phyloP scores from a whole-genome alignment of 2,888 invertebrate genomes.

The Phorcus lineatus region DNA sequence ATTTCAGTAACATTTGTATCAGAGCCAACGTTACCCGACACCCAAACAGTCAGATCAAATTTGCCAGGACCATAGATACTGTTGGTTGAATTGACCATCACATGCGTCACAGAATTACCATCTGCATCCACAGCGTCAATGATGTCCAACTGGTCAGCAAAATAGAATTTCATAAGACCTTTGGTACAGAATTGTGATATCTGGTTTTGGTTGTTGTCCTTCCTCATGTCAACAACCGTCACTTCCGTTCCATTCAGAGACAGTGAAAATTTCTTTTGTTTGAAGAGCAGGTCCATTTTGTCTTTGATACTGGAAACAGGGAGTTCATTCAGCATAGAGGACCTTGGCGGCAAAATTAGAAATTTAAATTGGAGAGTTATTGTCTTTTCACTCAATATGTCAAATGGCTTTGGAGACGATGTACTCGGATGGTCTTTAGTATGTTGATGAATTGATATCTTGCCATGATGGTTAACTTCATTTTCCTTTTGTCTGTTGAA shows the following conservation, averaged over 20 bases:
- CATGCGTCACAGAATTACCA: constrained; percentile 35
- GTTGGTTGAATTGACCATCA: constrained; percentile 53
- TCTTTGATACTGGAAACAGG: constrained; percentile 48
- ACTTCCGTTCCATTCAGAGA: constrained; percentile 60
- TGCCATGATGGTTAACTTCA: background rate
- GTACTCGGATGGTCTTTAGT: background rate
- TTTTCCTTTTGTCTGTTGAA: background rate
- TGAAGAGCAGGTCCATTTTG: constrained; percentile 48
- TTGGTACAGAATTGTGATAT: background rate
- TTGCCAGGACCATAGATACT: constrained; percentile 48
- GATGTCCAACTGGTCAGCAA: constrained; percentile 30
- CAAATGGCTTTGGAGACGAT: background rate
- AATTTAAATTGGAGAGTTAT: constrained; percentile 48
- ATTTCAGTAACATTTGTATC: constrained; percentile 42
- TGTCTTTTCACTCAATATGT: background rate
- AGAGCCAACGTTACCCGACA: constrained; percentile 51
- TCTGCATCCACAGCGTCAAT: constrained; percentile 1
- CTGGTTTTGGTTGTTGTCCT: constrained; percentile 33
- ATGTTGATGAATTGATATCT: background rate
- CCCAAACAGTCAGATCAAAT: constrained; percentile 58
- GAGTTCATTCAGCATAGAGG: constrained; percentile 40
- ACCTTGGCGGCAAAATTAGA: constrained; percentile 51
- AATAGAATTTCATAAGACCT: background rate
- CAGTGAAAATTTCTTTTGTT: constrained; percentile 50
- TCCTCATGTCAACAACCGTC: constrained; percentile 42